Evolutionary conservation across 2,888 invertebrate species (phyloP).

Genomic region (Phania funesta): DNA sequence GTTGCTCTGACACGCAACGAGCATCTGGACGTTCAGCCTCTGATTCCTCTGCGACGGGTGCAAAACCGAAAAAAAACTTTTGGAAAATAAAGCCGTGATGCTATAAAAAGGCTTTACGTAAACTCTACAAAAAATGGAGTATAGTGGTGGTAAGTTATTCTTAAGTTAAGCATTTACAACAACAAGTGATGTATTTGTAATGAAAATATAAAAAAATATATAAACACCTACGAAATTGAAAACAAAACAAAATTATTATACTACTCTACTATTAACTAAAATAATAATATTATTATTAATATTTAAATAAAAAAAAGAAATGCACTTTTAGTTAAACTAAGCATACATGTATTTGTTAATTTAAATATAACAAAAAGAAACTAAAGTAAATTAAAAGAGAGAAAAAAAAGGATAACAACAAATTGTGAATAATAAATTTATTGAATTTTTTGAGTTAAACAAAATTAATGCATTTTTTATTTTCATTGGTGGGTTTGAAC

Average conservation of each 20-base stretch:
- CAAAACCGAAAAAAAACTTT: conserved; percentile 80
- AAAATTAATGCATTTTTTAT: conserved; percentile 64
- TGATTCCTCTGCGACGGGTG: conserved; percentile 73
- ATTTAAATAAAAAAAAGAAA: conserved; percentile 42
- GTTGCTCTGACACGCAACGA: conserved; percentile 78
- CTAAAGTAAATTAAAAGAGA: conserved; percentile 39
- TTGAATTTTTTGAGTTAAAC: conserved; percentile 67
- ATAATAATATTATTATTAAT: conserved; percentile 28
- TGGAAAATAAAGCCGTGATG: conserved; percentile 81
- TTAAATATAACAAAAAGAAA: conserved; percentile 36
- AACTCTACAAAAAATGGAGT: conserved; percentile 75
- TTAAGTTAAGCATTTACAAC: conserved; percentile 63
- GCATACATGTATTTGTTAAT: conserved; percentile 67
- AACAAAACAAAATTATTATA: conserved; percentile 31
- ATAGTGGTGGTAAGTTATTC: conserved; percentile 79
- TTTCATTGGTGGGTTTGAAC: conserved; percentile 45
- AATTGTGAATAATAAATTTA: conserved; percentile 67
- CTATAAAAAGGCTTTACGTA: conserved; percentile 77
- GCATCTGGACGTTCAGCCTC: conserved; percentile 75
- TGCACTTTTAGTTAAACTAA: conserved; percentile 68
- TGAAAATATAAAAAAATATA: conserved; percentile 28
- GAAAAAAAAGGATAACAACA: conserved; percentile 27
- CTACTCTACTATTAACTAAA: conserved; percentile 19
- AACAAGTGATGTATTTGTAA: conserved; percentile 66
- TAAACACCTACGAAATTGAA: conserved; percentile 29